Base-by-base conservation (phyloP, 2,113 vertebrate genomes). In the Oreochromis niloticus region DNA sequence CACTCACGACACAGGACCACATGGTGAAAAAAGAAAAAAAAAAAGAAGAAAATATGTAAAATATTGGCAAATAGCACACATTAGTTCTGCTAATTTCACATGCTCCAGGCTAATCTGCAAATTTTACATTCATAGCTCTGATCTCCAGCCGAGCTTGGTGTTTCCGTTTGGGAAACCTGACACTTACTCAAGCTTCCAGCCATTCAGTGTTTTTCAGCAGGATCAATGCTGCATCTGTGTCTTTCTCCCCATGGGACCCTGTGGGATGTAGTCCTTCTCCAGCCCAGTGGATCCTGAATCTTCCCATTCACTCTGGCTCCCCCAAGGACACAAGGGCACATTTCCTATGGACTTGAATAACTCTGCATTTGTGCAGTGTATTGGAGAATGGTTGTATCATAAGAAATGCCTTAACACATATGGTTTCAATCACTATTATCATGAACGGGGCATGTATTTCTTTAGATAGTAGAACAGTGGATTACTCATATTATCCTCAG, bases 151-250 rank as follows among this genome's bases (percentile, higher is more conserved):
- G 57, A 68, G 85, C 88, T 85, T 71, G 83, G 81, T 81, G 71
- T 95, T 95, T 95, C 91, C 85, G 86, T 93, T 94, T 81, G 10
- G 78, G 90, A 68, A 95, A 95, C 89, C 91, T 90, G 93, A 96
- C 87, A 89, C 94, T 92, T 39, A 71, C 78, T 86, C 3, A 3
- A 88, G 90, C 91, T 90, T 93, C 84, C 84, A 93, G 84, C 89
- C 87, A 87, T 91, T 94, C 92, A 90, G 75, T 82, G 88, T 91
- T 93, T 95, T 95, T 92, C 93, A 91, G 90, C 92, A 90, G 87
- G 92, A 95, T 96, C 93, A 96, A 94, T 93, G 94, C 90, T 92
- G 93, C 94, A 95, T 94, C 93, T 94, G 93, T 95, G 93, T 90
- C 81, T 89, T 57, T 71, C 91, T 91, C 90, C 86, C 90, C 93